These are phyloP conservation scores for Drosophila siamana DNA, from an alignment of 2,888 invertebrate species.

Conservation along the genomic window DNA sequence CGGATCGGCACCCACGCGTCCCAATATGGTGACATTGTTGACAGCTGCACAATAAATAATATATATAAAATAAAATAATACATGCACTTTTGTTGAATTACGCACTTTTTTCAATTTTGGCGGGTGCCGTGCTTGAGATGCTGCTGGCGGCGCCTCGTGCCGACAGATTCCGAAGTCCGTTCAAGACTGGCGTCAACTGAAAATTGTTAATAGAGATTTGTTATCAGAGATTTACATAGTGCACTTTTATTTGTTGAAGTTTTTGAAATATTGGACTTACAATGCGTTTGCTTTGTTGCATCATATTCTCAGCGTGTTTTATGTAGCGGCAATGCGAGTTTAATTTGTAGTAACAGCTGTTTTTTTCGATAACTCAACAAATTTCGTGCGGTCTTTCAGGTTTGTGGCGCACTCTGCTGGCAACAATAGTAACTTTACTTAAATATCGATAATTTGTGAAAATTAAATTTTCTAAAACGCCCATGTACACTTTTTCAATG, in stretches of 20 bases:
- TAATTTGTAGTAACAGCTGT: conserved; percentile 43
- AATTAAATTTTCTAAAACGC: too few relatives aligned
- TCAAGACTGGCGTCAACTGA: conserved; percentile 59
- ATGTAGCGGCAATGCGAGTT: conserved; percentile 35
- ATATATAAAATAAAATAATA: background rate
- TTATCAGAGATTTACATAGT: background rate
- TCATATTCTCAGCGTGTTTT: conserved; percentile 50
- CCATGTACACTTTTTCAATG: too few relatives aligned
- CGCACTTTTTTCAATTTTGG: conserved; percentile 81
- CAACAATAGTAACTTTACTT: background rate
- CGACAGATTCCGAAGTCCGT: conserved; percentile 43
- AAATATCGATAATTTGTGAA: background rate
- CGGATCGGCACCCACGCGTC: conserved; percentile 95
- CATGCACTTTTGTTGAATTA: background rate
- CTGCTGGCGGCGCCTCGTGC: conserved; percentile 60
- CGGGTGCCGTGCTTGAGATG: conserved; percentile 65
- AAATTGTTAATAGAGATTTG: background rate
- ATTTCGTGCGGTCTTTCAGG: conserved; percentile 13
- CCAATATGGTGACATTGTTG: conserved; percentile 93
- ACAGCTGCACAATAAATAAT: conserved; percentile 87
- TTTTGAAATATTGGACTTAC: conserved; percentile 41
- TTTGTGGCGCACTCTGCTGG: conserved; percentile 32
- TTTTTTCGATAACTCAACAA: conserved; percentile 19
- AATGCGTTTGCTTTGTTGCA: conserved; percentile 68
- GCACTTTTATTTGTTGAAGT: background rate